Evolutionary conservation across 2,888 invertebrate genomes (phyloP).

Genomic region (Panopea generosa): DNA sequence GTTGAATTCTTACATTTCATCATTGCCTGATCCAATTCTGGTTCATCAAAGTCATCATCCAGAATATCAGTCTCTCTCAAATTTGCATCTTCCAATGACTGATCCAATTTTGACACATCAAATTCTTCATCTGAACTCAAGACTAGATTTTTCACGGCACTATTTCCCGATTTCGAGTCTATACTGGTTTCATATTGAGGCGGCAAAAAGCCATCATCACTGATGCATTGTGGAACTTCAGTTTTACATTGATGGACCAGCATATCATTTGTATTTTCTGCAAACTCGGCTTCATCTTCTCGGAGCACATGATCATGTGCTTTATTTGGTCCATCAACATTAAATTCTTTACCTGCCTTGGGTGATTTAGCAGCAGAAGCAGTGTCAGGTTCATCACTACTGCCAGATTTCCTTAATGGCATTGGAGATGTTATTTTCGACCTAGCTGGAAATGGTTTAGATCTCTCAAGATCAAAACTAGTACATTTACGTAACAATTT

Average conservation of each 20-base stretch:
- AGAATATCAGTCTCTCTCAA: constrained; percentile 21
- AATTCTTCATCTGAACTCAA: constrained; percentile 6
- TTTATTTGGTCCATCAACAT: background rate
- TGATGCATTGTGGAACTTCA: constrained; percentile 17
- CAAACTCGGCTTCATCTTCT: constrained; percentile 18
- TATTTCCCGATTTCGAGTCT: constrained; percentile 19
- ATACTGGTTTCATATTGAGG: background rate
- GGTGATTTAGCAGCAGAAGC: constrained; percentile 11
- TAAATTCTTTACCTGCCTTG: background rate
- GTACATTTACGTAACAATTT: constrained; percentile 55
- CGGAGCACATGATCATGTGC: background rate
- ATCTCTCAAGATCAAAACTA: constrained; percentile 61
- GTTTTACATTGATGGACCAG: no score
- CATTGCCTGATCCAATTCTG: background rate
- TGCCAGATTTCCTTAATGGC: constrained; percentile 31
- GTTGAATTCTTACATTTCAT: background rate
- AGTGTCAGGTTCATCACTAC: constrained; percentile 29
- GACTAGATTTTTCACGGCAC: constrained; percentile 20
- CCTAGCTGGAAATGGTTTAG: constrained; percentile 57
- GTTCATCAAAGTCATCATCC: constrained; percentile 22
- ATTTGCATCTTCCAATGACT: background rate
- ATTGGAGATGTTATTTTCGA: constrained; percentile 50
- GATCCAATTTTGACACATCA: constrained; percentile 13
- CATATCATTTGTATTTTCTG: background rate
- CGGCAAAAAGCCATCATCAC: background rate